A percentile compares a stretch with the other conserved stretches of the same genome.
Conservation (phyloP, 2,888 invertebrate genomes). For the Entomobrya proxima region DNA sequence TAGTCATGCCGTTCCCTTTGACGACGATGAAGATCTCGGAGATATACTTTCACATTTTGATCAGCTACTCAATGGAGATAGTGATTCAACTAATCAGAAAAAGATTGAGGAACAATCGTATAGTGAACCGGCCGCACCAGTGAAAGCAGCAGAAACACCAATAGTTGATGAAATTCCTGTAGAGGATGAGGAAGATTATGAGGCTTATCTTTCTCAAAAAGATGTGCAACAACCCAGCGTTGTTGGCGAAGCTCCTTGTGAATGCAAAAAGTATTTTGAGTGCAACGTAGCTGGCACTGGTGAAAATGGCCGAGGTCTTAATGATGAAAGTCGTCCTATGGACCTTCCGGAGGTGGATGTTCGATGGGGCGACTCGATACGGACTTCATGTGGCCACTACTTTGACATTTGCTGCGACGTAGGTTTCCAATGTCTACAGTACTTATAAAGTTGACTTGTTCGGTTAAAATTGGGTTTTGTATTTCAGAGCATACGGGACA, state of each 20-base stretch:
- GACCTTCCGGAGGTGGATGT: constrained; percentile 80
- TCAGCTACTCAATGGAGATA: no score
- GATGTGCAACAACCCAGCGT: background rate
- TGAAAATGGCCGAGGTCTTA: background rate
- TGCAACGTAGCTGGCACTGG: background rate
- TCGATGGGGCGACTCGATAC: constrained; percentile 65
- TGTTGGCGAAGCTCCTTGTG: background rate
- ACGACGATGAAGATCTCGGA: no score
- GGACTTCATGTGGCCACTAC: constrained; percentile 82
- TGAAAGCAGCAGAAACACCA: no score
- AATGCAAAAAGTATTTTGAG: constrained; percentile 37
- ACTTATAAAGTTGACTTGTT: background rate
- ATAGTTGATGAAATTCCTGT: no score
- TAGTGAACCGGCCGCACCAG: no score
- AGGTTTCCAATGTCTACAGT: constrained; percentile 43
- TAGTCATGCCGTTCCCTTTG: no score
- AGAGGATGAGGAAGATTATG: background rate
- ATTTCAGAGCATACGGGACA: background rate
- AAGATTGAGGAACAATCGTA: no score
- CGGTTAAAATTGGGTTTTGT: background rate
- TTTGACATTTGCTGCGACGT: constrained; percentile 83
- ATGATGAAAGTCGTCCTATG: background rate
- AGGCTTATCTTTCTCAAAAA: background rate
- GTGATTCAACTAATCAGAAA: no score
- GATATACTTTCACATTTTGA: no score